Evolutionary conservation across 2,797 vertebrate species (phyloP).

Genomic region (Jordanella pulchra): DNA sequence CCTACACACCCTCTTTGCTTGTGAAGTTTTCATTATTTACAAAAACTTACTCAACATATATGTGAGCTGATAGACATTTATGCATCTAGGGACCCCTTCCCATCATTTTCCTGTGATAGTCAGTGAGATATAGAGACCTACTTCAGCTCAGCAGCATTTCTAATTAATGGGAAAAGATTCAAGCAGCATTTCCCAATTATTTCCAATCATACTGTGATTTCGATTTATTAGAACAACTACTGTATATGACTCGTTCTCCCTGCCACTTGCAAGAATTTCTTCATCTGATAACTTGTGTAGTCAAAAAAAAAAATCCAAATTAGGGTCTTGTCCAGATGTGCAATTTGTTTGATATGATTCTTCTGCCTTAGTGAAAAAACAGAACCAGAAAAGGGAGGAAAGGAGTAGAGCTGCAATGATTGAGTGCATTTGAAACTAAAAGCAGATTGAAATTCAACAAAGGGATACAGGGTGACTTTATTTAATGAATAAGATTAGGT

Average conservation of each 20-base stretch:
- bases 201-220: conserved; percentile 13
- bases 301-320: conserved; percentile 17
- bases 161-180: conserved; percentile 54
- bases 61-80: conserved; percentile 24
- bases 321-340: conserved; percentile 43
- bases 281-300: conserved; percentile 17
- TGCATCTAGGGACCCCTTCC: conserved; percentile 1
- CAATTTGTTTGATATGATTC: conserved; percentile 27
- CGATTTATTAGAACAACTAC: conserved; percentile 34
- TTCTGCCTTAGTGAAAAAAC: conserved; percentile 6
- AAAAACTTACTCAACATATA: conserved; percentile 9
- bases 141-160: conserved; percentile 33
- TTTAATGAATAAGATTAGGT: conserved; percentile 36
- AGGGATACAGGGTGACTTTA: conserved; percentile 17
- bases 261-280: conserved; percentile 38
- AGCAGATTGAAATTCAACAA: conserved; percentile 13
- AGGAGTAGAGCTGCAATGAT: background rate
- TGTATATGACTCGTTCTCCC: conserved; percentile 33
- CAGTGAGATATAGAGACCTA: conserved; percentile 18
- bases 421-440: background rate
- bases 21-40: conserved; percentile 27
- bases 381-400: background rate
- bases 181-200: conserved; percentile 27
- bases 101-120: conserved; percentile 8
- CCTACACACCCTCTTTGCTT: conserved; percentile 28